A percentile compares a stretch with the other conserved stretches of the same genome.
phyloP scores from a whole-genome alignment of 2,888 invertebrate species.

The Drosophila fungiperda region DNA sequence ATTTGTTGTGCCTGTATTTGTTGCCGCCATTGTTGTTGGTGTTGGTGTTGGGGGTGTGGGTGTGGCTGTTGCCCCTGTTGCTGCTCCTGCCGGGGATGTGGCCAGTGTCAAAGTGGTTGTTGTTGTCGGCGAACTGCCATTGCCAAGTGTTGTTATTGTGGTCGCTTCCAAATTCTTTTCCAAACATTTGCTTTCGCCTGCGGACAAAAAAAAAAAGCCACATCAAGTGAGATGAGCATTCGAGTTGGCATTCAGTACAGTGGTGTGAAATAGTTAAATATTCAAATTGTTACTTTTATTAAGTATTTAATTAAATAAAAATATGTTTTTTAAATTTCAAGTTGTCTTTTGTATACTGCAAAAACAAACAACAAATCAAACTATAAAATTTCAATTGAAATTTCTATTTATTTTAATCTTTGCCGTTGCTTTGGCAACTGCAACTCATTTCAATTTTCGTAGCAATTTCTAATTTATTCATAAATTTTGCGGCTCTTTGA shows the following conservation, averaged over 20 bases:
- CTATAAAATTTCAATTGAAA: background rate
- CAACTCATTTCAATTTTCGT: background rate
- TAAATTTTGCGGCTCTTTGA: background rate
- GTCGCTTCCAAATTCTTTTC: conserved; percentile 83
- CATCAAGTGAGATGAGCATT: conserved; percentile 11
- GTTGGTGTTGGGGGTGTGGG: conserved; percentile 1
- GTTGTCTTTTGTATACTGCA: background rate
- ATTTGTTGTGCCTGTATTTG: conserved; percentile 31
- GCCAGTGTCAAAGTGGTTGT: conserved; percentile 66
- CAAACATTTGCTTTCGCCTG: conserved; percentile 84
- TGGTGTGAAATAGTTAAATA: background rate
- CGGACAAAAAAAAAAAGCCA: conserved; percentile 10
- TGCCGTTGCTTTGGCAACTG: background rate
- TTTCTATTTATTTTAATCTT: background rate
- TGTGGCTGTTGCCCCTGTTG: conserved; percentile 8
- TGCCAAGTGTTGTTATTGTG: conserved; percentile 69
- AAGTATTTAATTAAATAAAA: background rate
- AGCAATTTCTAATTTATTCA: background rate
- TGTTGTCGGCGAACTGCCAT: conserved; percentile 72
- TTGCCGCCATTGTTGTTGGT: conserved; percentile 18
- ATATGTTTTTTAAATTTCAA: background rate
- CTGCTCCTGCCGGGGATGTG: conserved; percentile 54
- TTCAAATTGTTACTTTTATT: too few species aligned
- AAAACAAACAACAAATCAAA: background rate
- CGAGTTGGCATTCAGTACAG: background rate